Base-by-base conservation (phyloP, 1,140 invertebrate species). In the Pseudomyrmex cubaensis region DNA sequence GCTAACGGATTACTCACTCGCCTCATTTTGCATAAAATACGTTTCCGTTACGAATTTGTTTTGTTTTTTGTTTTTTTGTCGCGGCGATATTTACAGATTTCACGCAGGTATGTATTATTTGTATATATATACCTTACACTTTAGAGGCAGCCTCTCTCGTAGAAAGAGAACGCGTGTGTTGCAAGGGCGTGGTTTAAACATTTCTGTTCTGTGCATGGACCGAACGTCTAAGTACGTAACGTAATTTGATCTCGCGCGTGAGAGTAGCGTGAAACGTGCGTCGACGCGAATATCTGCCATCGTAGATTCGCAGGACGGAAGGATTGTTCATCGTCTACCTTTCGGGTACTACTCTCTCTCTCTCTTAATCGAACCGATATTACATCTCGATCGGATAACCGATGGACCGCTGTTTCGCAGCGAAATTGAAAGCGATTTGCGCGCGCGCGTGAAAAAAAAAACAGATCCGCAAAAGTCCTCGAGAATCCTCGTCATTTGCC, bases 11-110 rank as follows among this genome's bases (percentile, higher is more conserved):
- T 90, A 88, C 69, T 87, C 83, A 35, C 77, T 86, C 76, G 85
- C 62, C 77, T 69, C 82, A 80, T 90, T 84, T 83, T 57, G 35
- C 87, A 80, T 89, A 89, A 88, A 89, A 88, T 88, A 88, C 54
- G 35, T 35, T 85, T 22, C 52, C 86, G 56, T 77, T 73, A 22
- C 69, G 50, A 87, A 77, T 67, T 64, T 87, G 5, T 17, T 59
- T 59, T 85, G 54, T 63, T 35, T 35, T 35, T 1, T 35, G 56
- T 50, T 69, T 69, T 66, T 57, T 66, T 56, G 46, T 69, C 70
- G 70, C 67, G 80, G 72, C 70, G 61, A 78, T 88, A 88, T 86
- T 89, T 86, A 89, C 84, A 86, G 54, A 61, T 13, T 61, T 25
- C 35, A 35, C 35, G 69, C 61, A 74, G 50, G 59, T 82, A 61